Evolutionary conservation across 2,113 vertebrate genomes (phyloP), one percentile per base, ranked within the genome.

Genomic region (Pogona vitticeps): DNA sequence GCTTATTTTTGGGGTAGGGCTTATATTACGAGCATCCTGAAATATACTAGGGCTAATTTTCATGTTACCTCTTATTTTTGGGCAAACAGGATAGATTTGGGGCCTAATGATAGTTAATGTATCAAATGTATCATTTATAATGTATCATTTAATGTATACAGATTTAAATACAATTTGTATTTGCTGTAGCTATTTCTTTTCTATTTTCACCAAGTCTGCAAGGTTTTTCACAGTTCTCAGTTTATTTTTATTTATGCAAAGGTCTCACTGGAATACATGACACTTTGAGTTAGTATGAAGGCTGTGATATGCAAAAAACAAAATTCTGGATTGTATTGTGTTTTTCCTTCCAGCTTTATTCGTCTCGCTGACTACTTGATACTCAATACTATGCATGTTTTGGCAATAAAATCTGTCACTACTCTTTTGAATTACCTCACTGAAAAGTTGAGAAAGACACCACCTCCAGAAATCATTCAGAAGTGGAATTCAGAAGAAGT

Each of bases 281-380:
- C 10, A 12, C 14, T 20, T 58, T 77, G 59, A 9, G 67, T 31
- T 33, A 36, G 8, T 14, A n/a, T 10, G 15, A 52, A 33, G 40
- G 28, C 26, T 38, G 1, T 71, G 61, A 56, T 31, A 15, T 67
- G 13, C n/a, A n/a, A 75, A 83, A 33, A 71, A 17, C 4, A 77
- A 21, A 65, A 56, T 67, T 75, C n/a, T 17, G 14, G 65, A 76
- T 33, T 88, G 9, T 61, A 33, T 21, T 26, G 52, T n/a, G 88
- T 63, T 86, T 93, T 90, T 67, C 79, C 33, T 86, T 82, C 59
- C 89, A 98, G 98, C 93, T 98, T 98, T 92, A 96, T 98, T 86
- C 96, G 96, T 82, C 96, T 98, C 58, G 95, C 96, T 84, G 98
- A 98, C 91, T 98, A 97, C 89, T 84, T 98, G 87, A 96, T 98